Percentiles rank a stretch among this genome's conserved stretches.
Evolutionary conservation across 2,113 vertebrate species (phyloP).

Genomic region (Camelus dromedarius): DNA sequence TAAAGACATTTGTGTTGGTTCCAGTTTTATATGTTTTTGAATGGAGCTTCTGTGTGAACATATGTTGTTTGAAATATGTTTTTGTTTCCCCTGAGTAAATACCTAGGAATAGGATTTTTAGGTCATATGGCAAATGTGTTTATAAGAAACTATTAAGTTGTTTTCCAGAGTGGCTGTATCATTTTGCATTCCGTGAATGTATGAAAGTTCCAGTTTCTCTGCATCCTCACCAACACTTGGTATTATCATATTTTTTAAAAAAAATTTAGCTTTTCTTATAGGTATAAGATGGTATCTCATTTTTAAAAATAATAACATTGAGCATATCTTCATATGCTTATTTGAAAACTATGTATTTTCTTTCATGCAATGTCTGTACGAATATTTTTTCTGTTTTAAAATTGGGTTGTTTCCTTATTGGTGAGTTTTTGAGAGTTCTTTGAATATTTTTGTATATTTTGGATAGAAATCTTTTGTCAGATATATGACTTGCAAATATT

Average conservation of each 20-base stretch:
- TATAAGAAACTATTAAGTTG: background rate
- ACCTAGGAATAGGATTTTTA: background rate
- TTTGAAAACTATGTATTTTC: background rate
- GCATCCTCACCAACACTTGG: background rate
- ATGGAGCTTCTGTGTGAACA: background rate
- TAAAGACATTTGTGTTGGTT: background rate
- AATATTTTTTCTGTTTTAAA: conserved; percentile 10
- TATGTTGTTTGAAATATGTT: background rate
- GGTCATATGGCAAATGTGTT: background rate
- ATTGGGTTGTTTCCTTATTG: background rate
- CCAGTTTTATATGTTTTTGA: background rate
- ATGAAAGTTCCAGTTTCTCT: background rate
- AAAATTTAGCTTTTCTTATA: conserved; percentile 14
- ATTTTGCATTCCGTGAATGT: conserved; percentile 2
- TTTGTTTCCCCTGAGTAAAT: conserved; percentile 27
- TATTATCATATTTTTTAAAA: background rate
- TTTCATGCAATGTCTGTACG: background rate
- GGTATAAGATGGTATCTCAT: background rate
- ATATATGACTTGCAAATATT: background rate
- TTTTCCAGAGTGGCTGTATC: background rate
- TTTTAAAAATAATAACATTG: background rate
- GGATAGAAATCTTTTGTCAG: background rate
- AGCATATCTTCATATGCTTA: conserved; percentile 12
- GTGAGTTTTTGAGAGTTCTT: background rate
- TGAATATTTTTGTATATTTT: background rate